phyloP scores from a whole-genome alignment of 2,888 invertebrate genomes.

The Lycia hirtaria region DNA sequence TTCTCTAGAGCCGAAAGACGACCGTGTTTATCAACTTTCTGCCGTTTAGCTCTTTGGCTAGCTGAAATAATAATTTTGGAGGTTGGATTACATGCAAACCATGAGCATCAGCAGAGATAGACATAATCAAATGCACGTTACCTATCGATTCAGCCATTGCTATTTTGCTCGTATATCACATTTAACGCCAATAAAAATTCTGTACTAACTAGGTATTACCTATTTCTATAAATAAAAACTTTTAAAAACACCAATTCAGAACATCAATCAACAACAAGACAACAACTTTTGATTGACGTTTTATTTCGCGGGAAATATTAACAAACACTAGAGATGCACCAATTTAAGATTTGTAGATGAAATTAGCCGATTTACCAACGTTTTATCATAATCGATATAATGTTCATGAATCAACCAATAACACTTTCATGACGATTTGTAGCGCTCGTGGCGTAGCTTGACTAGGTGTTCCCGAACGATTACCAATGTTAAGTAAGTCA shows the following conservation, averaged over 20 bases:
- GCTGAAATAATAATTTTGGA: conserved; percentile 57
- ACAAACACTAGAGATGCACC: not conserved
- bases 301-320: not conserved
- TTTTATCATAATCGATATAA: too few species aligned
- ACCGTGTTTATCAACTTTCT: conserved; percentile 88
- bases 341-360: too few species aligned
- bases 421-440: too few species aligned
- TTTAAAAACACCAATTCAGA: not conserved
- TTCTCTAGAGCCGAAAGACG: conserved; percentile 91
- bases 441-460: too few species aligned
- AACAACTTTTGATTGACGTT: conserved; percentile 29
- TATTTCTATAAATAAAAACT: not conserved
- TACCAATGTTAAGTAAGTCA: too few species aligned
- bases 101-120: not conserved
- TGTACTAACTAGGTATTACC: too few species aligned
- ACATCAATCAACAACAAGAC: not conserved
- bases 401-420: too few species aligned
- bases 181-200: not conserved
- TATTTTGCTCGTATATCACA: conserved; percentile 8
- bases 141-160: conserved; percentile 66
- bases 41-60: conserved; percentile 85
- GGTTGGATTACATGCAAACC: conserved; percentile 11
- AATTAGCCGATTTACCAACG: too few species aligned
- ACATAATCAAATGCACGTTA: conserved; percentile 34
- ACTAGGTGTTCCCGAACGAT: too few species aligned